Evolutionary conservation across 2,113 vertebrate species (phyloP), one percentile per base, ranked within the genome.

Genomic region (Oryzias curvinotus): DNA sequence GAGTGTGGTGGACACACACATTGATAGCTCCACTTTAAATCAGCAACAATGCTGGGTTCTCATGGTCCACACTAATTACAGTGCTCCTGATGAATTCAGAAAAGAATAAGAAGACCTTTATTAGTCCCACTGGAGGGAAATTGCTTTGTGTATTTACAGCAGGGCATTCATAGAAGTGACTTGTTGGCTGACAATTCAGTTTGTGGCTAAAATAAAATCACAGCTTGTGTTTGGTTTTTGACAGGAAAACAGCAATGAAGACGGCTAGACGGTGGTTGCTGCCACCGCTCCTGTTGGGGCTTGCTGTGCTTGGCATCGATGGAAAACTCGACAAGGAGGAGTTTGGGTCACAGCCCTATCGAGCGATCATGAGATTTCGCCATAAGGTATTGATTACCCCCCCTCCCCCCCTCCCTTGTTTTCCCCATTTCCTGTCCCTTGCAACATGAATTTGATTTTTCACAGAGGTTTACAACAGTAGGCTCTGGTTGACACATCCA

Each of bases 311-410:
- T 18, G 58, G 74, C 21, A 51, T 69, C 48, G 75, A 88, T n/a
- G 88, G 84, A 56, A 85, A 74, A 63, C 85, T 88, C 64, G 57
- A 80, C 76, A 84, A 83, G 62, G 91, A 91, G 57, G 89, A 65
- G 59, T 83, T 83, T 17, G 68, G 75, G 70, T 75, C 84, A 28
- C 82, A 65, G 53, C 73, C 78, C 41, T 90, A 91, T 90, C 91
- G 84, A 81, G 90, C 90, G 1, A 83, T 88, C 46, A 84, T 93
- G 79, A 84, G 91, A 76, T 92, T 93, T 78, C 88, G 92, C 75
- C 92, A 93, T 78, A 92, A 93, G 92, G 92, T 93, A 93, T 87
- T 54, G 88, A 87, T 86, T 51, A 52, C 5, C n/a, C n/a, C n/a
- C n/a, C n/a, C n/a, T n/a, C n/a, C n/a, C n/a, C n/a, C n/a, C n/a